Evolutionary conservation across 2,797 vertebrate genomes (phyloP), one percentile per base, ranked within the genome.

Genomic region (Chaenodraco wilsoni): DNA sequence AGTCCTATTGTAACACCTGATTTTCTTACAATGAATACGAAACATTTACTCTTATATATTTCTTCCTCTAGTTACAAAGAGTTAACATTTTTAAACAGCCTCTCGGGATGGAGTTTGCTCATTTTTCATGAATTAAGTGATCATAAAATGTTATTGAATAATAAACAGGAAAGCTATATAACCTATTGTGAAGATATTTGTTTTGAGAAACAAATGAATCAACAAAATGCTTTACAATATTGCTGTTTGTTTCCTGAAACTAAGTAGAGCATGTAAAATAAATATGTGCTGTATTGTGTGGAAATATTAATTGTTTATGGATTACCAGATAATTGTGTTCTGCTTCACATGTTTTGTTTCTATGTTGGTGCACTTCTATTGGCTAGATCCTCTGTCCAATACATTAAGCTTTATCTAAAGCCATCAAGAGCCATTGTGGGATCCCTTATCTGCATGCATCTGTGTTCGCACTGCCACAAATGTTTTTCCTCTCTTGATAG

Each of bases 371-470:
- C 45, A 44, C 54, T 66, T 78, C 4, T 14, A 19, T 33, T 73
- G 57, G 21, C 70, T 77, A 45, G 27, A 69, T 78, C 51, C 51
- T 63, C 61, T 51, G 50, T 60, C 60, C 44, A 70, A 60, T 23
- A 58, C 16, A 46, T 66, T 46, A 46, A 44, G 46, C 62, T 68
- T 73, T 52, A 55, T 77, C 64, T 77, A 33, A 72, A 78, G 27
- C 43, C 71, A 65, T 68, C 37, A 49, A 71, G 40, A 77, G 67
- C 68, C 63, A 65, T 63, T 80, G 81, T 69, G 45, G 68, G 66
- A 66, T 84, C 52, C 40, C 21, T 67, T 48, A 83, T 89, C 61
- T 84, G 71, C 76, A 87, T 89, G 78, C 56, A 73, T 87, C 76
- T 82, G 65, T 74, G 71, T 71, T 86, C 65, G n/a, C 45, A 19